Base-by-base conservation (phyloP, 53 echinoderm and acorn worm genomes). In the Apostichopus leukothele region DNA sequence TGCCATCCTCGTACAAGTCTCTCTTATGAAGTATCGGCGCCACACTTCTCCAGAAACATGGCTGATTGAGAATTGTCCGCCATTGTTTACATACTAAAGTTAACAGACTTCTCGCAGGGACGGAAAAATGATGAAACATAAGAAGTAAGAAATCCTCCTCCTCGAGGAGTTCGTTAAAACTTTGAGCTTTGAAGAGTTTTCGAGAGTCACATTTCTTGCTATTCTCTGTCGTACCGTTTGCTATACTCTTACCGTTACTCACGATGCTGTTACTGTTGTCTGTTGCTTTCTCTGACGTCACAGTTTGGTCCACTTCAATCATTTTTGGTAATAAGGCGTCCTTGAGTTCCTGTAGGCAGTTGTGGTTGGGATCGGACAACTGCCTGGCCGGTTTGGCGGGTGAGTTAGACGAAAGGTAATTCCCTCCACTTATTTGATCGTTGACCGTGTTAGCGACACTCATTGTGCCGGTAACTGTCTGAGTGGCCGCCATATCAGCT, bases 71-170 rank as follows among this genome's bases (percentile, higher is more conserved):
- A 21, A 99, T 74, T 23, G 89, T 92, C 83, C 92, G 96, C 99
- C 99, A 99, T 89, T 88, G 88, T 88, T 91, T 96, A 89, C 99
- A 99, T 9, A 99, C 99, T 76, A 94, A 94, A 11, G 99, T 93
- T 63, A 99, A 93, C 68, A 94, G 81, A 75, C 99, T 93, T 26
- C 94, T 94, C 86, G 96, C 99, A n/a, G 93, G 94, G 74, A 95
- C 91, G 55, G 96, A 91, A 88, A 99, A 94, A 86, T 93, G 96
- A 59, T 89, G 75, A 79, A 99, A 96, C 52, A 99, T 86, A 66
- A 86, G 89, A 83, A 91, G 75, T 90, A 99, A 73, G 91, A 93
- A 99, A 54, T 83, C 87, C 55, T 94, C 93, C 51, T 96, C 94
- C 84, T 76, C 76, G 51, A 99, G 89, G 19, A 99, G 91, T 71